Base-by-base conservation (phyloP, 2,888 invertebrate genomes). In the Serripes groenlandicus region DNA sequence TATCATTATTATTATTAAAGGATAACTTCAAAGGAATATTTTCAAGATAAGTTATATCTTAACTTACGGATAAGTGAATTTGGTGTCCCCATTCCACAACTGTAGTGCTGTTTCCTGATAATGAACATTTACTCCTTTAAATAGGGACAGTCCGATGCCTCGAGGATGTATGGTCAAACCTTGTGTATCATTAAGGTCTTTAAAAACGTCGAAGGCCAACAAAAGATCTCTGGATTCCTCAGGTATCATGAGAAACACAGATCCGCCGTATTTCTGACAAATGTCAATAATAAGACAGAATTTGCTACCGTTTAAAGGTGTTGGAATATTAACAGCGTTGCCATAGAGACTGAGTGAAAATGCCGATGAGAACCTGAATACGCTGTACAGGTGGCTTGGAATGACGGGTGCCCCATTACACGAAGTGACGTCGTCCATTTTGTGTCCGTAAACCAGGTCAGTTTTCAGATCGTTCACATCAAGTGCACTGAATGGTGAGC, bases 221-320 rank as follows among this genome's bases (percentile, higher is more conserved):
- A 85, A 42, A 1, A 81, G 21, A 28, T 64, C 62, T 34, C 75
- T 32, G 7, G 81, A 76, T 23, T 74, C 77, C 62, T 76, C 71
- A 7, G 85, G 85, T n/a, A 85, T 35, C 78, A 85, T 81, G 21
- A 85, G 49, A 34, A 85, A 81, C 15, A 85, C 52, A 7, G 81
- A 64, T 4, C 79, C 81, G 3, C 81, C 81, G 54, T 52, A 52
- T 18, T 68, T 70, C 5, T 81, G 76, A 23, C 85, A 85, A 26
- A 81, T 70, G 58, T 85, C 85, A 21, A 74, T 66, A 28, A 85
- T 85, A 4, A 85, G 34, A 54, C 85, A 85, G 42, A 81, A 81
- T 28, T 85, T 73, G n/a, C 69, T 60, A 5, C 66, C 68, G 1
- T 21, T 35, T 32, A 79, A n/a, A 30, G 74, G 66, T 23, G 69